These are phyloP conservation scores for Aphyosemion australe DNA, from an alignment of 2,113 vertebrate species.

Conservation along the genomic window DNA sequence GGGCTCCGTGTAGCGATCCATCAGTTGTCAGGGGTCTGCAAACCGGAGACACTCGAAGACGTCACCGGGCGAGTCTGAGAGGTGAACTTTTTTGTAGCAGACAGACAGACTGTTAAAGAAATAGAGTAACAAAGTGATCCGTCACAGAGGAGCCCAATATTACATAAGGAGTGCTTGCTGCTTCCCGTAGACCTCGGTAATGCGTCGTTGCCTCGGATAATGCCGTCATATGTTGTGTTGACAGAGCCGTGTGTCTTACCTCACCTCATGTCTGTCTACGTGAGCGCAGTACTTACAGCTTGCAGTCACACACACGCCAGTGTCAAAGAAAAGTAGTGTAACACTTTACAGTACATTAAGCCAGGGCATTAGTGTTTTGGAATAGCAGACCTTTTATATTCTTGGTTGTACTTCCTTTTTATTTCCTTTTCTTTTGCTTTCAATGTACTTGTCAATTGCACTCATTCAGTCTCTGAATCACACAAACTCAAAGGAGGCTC, in stretches of 20 bases:
- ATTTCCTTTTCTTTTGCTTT: slow-evolving; percentile 22
- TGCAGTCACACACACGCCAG: slow-evolving; percentile 14
- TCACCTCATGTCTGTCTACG: slow-evolving; percentile 42
- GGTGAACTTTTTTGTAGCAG: slow-evolving; percentile 10
- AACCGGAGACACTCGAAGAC: slow-evolving; percentile 1
- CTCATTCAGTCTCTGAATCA: slow-evolving; percentile 16
- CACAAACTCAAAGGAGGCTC: neutral
- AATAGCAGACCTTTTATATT: slow-evolving; percentile 33
- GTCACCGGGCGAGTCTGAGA: slow-evolving; percentile 7
- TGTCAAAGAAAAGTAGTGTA: slow-evolving; percentile 28
- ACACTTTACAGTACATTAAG: slow-evolving; percentile 69
- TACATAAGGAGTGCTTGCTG: slow-evolving; percentile 38
- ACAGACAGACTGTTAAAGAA: slow-evolving; percentile 23
- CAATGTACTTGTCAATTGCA: slow-evolving; percentile 12
- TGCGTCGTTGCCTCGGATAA: slow-evolving; percentile 70
- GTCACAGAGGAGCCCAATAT: slow-evolving; percentile 41
- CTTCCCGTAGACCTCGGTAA: slow-evolving; percentile 39
- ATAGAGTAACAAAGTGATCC: slow-evolving; percentile 35
- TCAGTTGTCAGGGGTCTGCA: neutral
- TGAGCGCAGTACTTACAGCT: slow-evolving; percentile 61
- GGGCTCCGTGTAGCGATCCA: slow-evolving; percentile 17
- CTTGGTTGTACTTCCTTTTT: slow-evolving; percentile 4
- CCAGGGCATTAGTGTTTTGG: slow-evolving; percentile 49
- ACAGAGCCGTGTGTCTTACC: slow-evolving; percentile 63
- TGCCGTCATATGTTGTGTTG: slow-evolving; percentile 72